Evolutionary conservation across 2,888 invertebrate species (phyloP), one percentile per base, ranked within the genome.

Genomic region (Mythimna loreyi): DNA sequence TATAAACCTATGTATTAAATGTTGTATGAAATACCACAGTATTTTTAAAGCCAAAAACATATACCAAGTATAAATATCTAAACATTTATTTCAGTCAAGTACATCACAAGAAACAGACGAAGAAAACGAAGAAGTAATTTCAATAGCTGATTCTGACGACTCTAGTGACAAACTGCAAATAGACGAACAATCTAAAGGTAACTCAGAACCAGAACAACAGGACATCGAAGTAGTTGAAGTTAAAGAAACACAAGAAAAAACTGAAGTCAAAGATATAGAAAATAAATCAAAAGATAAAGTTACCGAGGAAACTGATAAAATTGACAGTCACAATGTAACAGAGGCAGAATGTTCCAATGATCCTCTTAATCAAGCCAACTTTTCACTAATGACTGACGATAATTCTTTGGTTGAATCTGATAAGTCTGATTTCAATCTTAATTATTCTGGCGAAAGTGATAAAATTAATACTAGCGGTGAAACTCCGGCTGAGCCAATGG

Each of bases 301-400:
- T 30, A 33, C 11, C 33, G 69, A 59, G 43, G n/a, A n/a, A 23
- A 50, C 43, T 21, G 56, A 75, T 5, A 55, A 57, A 63, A 66
- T 70, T 58, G 45, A 61, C 19, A 77, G 36, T 68, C 30, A 50
- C 19, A 62, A 64, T 64, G 66, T 72, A 28, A 67, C 66, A 23
- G 60, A 71, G 59, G 55, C 55, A 9, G 83, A 76, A 72, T 69
- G 67, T 16, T 67, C 71, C 2, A 72, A 60, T n/a, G 91, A 93
- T 85, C 87, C 89, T 16, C 79, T 91, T 30, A 90, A 91, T 64
- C 92, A 91, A 82, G 91, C 86, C 23, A 90, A 91, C 40, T 78
- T 89, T 13, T 96, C 96, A 0, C 78, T 95, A 49, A 80, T 95
- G 45, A 95, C 95, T 40, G 95, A 96, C 77, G 96, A 96, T 82